phyloP scores from a whole-genome alignment of 2,888 invertebrate genomes.

The Nematopogon swammerdamellus region DNA sequence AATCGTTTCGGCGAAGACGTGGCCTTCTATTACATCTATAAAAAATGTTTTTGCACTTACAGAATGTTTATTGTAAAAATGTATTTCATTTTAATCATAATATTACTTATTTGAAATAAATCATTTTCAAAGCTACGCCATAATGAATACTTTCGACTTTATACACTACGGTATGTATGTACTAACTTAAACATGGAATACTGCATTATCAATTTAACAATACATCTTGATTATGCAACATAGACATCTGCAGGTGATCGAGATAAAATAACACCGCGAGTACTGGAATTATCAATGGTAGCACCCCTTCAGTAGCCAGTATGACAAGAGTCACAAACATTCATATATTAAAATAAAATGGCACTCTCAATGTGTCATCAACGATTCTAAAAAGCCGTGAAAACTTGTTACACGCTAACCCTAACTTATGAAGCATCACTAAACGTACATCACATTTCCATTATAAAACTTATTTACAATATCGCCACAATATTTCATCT shows the following conservation, averaged over 20 bases:
- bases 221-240: constrained; percentile 49
- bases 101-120: constrained; percentile 51
- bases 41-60: constrained; percentile 42
- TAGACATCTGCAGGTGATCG: constrained; percentile 51
- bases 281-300: constrained; percentile 56
- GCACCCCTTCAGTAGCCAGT: constrained; percentile 59
- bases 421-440: constrained; percentile 31
- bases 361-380: constrained; percentile 53
- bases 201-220: constrained; percentile 44
- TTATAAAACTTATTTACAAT: constrained; percentile 44
- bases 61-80: not conserved
- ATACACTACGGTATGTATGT: constrained; percentile 53
- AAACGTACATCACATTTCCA: constrained; percentile 40
- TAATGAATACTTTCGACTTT: constrained; percentile 34
- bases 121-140: constrained; percentile 47
- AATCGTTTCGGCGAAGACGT: constrained; percentile 40
- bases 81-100: constrained; percentile 43
- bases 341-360: constrained; percentile 55
- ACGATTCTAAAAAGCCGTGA: constrained; percentile 38
- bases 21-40: constrained; percentile 50
- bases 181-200: constrained; percentile 51
- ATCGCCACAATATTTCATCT: constrained; percentile 44
- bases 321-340: constrained; percentile 57
- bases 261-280: constrained; percentile 55
- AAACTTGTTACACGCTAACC: constrained; percentile 57